Evolutionary conservation across 2,113 vertebrate genomes (phyloP).

Genomic region (Melanerpes formicivorus): DNA sequence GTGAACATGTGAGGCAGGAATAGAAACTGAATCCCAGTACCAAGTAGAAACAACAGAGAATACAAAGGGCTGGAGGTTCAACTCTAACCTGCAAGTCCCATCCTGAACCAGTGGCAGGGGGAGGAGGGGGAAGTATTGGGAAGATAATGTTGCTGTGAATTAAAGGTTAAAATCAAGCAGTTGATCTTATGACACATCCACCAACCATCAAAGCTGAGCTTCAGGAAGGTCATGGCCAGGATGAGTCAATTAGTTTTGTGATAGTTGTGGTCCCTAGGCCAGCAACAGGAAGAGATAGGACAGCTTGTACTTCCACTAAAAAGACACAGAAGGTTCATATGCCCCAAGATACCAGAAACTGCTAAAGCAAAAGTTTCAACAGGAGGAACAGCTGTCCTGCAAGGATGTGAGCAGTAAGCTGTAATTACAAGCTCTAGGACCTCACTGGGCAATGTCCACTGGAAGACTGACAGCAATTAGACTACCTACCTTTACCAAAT

Average conservation of each 20-base stretch:
- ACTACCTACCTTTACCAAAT: background rate
- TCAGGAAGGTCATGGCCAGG: background rate
- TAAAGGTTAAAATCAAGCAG: background rate
- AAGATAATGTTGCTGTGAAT: background rate
- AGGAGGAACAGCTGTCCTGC: background rate
- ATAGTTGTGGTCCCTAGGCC: background rate
- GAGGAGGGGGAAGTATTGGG: background rate
- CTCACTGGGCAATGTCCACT: background rate
- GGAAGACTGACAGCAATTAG: background rate
- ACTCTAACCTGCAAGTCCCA: background rate
- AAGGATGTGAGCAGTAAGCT: background rate
- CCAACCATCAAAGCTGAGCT: background rate
- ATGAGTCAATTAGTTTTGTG: background rate
- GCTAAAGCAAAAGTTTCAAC: background rate
- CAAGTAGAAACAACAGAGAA: background rate
- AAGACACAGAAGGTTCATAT: background rate
- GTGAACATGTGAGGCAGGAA: background rate
- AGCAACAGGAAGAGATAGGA: background rate
- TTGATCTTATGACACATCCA: rapidly evolving
- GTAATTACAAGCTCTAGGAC: background rate
- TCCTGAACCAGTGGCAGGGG: rapidly evolving
- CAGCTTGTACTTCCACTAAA: background rate
- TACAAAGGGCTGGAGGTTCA: background rate
- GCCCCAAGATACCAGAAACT: background rate
- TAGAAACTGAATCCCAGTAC: background rate